phyloP scores from a whole-genome alignment of 2,797 vertebrate species.

The Aeoliscus strigatus region DNA sequence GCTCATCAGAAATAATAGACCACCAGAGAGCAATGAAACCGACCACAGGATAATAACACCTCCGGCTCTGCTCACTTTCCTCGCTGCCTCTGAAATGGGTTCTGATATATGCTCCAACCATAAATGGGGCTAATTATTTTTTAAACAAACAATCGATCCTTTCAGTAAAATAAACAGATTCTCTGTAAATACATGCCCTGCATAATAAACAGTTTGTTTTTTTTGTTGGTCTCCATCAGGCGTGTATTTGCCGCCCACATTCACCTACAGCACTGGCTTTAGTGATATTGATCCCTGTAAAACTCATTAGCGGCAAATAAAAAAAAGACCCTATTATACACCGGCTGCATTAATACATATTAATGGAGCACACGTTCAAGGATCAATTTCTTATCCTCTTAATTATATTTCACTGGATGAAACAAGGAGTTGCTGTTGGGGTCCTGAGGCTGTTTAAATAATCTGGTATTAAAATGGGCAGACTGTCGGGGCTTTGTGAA shows the following conservation, averaged over 20 bases:
- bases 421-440: constrained; percentile 43
- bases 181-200: not conserved
- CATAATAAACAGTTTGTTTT: constrained; percentile 9
- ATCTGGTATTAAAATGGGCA: constrained; percentile 56
- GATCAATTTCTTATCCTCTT: constrained; percentile 70
- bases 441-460: constrained; percentile 48
- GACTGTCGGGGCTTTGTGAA: constrained; percentile 33
- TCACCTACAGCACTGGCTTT: constrained; percentile 44
- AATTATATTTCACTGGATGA: constrained; percentile 70
- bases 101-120: constrained; percentile 46
- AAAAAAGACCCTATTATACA: constrained; percentile 60
- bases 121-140: constrained; percentile 27
- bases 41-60: constrained; percentile 45
- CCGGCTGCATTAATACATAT: constrained; percentile 69
- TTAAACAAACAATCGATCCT: constrained; percentile 27
- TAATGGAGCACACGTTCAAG: constrained; percentile 65
- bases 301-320: constrained; percentile 68
- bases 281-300: constrained; percentile 66
- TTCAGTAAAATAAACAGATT: constrained; percentile 3
- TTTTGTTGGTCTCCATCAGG: constrained; percentile 25
- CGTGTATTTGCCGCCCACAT: constrained; percentile 17
- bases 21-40: constrained; percentile 56
- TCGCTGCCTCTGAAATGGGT: constrained; percentile 13
- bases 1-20: constrained; percentile 69
- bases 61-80: constrained; percentile 24